Evolutionary conservation across 2,888 invertebrate genomes (phyloP).

Genomic region (Zygogramma bicolorata): DNA sequence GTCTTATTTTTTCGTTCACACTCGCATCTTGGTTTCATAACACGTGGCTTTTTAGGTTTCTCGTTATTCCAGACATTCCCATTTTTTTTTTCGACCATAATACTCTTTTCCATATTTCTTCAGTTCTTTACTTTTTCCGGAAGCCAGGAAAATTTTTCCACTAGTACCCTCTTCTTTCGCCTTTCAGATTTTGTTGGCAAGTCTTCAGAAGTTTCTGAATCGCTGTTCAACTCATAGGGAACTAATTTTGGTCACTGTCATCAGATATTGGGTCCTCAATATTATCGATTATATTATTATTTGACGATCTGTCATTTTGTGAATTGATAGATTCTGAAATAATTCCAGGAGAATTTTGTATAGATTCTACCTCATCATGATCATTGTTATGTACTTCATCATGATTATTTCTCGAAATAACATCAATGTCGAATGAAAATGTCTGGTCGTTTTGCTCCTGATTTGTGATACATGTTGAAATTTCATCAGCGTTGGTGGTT

Average conservation of each 20-base stretch:
- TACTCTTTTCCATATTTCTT: background rate
- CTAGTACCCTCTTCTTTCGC: background rate
- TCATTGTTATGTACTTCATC: no score
- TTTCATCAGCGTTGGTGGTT: no score
- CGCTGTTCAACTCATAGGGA: background rate
- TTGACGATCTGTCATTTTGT: no score
- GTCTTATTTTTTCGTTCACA: background rate
- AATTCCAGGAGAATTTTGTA: no score
- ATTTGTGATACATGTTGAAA: no score
- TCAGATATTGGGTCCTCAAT: no score
- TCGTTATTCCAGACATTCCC: background rate
- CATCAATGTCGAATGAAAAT: no score
- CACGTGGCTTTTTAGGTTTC: background rate
- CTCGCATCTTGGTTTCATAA: background rate
- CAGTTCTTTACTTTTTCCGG: background rate
- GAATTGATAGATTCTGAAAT: no score
- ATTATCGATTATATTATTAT: no score
- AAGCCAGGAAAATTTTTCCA: background rate
- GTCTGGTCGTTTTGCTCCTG: no score
- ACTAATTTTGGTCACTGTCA: background rate
- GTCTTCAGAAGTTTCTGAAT: background rate
- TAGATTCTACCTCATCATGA: no score
- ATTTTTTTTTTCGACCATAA: background rate
- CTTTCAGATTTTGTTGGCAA: background rate
- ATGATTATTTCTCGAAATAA: no score